Base-by-base conservation (phyloP, 2,888 invertebrate genomes). In the Stictocephala bisonia region DNA sequence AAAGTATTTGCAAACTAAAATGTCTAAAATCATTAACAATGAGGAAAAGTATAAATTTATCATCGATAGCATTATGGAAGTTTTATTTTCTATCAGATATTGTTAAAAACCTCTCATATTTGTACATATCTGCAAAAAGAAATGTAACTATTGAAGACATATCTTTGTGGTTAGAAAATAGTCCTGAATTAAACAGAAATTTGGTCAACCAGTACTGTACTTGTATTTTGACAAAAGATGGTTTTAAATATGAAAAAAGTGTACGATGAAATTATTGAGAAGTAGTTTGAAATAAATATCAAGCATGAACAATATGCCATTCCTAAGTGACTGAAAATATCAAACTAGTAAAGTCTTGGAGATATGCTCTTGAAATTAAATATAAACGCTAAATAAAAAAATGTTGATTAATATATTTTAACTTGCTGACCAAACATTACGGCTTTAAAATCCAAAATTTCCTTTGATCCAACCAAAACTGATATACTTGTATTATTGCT, bases 101-200 rank as follows among this genome's bases (percentile, higher is more conserved):
- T 18, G 24, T 48, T 7, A 51, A 60, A 22, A 48, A 31, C n/a
- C 27, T 73, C 4, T 40, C 31, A 9, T 27, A 64, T 40, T 51
- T 73, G 50, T 69, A 69, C 40, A 69, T 73, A 20, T 69, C 69
- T 9, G 53, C 69, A 3, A 73, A 64, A 50, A 20, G 64, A 13
- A 48, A 29, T 18, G 41, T 73, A 0, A 24, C 22, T 26, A 9
- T 15, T 18, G 29, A 64, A 9, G 64, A 71, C 31, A 22, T 71
- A 15, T 64, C 26, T n/a, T 15, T 70, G 15, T 70, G 56, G 56
- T 56, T 41, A 15, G 18, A 53, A 15, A 22, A 48, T 7, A 27
- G 48, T 48, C 50, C 50, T 1, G 22, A 51, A 13, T 18, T 60
- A 64, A 31, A 64, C 9, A 15, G 35, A 29, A 60, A n/a, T 18